phyloP scores from a whole-genome alignment of 2,113 vertebrate genomes.

The Stegastes partitus region DNA sequence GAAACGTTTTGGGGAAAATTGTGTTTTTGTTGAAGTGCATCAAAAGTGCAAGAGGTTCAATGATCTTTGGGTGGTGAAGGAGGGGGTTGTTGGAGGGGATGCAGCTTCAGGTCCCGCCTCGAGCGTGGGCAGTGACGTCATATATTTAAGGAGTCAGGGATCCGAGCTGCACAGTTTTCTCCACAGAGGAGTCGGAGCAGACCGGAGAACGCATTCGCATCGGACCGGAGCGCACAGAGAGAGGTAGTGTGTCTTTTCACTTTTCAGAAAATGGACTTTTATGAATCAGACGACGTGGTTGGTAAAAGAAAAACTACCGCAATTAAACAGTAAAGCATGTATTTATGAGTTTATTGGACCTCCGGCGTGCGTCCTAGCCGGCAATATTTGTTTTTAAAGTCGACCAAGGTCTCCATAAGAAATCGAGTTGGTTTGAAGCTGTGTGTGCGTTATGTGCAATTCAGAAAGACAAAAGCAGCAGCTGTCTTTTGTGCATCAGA shows the following conservation, averaged over 20 bases:
- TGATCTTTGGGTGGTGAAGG: not conserved
- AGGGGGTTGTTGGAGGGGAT: not conserved
- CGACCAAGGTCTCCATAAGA: too few relatives aligned
- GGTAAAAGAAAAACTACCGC: too few relatives aligned
- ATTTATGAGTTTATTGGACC: too few relatives aligned
- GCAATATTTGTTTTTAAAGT: too few relatives aligned
- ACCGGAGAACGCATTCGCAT: not conserved
- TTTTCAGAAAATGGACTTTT: too few relatives aligned
- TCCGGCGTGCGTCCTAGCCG: too few relatives aligned
- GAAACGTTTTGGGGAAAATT: too few relatives aligned
- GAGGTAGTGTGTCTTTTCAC: constrained; percentile 39
- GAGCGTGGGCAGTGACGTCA: constrained; percentile 55
- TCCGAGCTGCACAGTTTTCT: constrained; percentile 1
- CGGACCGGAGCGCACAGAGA: not conserved
- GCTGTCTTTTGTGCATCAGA: not conserved
- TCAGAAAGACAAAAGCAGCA: too few relatives aligned
- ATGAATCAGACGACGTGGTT: too few relatives aligned
- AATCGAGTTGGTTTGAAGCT: too few relatives aligned
- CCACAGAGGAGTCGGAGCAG: not conserved
- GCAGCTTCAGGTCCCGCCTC: constrained; percentile 33
- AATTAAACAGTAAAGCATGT: too few relatives aligned
- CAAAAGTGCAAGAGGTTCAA: not conserved
- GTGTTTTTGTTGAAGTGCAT: not conserved
- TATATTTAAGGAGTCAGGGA: constrained; percentile 41
- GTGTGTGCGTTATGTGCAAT: too few relatives aligned